Base-by-base conservation (phyloP, 2,888 invertebrate species). In the Parasteatoda lunata region DNA sequence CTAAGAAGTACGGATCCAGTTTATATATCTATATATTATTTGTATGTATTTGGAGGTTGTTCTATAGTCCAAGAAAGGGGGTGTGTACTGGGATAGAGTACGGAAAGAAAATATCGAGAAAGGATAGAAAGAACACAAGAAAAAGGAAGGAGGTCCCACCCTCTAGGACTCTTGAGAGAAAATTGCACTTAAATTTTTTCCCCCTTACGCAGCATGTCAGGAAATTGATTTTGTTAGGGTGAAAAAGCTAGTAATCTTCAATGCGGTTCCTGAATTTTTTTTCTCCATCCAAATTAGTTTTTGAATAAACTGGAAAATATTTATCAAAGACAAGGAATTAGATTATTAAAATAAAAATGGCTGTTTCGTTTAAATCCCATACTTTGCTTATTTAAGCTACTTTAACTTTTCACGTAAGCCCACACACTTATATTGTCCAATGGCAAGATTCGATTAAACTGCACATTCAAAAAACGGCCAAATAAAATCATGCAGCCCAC, bases 191-290 rank as follows among this genome's bases (percentile, higher is more conserved):
- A 76, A 76, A 82, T 70, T 69, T 76, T 82, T 76, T 71, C 82
- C 64, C 52, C 64, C 49, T 30, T 30, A 30, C 30, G 30, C 30
- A 30, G 30, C 48, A 76, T 66, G 69, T 52, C 15, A 68, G 66
- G 82, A 77, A 81, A 82, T 82, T 77, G 82, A 82, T 82, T 82
- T 82, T 82, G 66, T 73, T 68, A 54, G 75, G 68, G 81, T 68
- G 68, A 68, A 68, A 45, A 68, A 45, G 68, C 30, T 45, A 45
- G 68, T 30, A 68, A 5, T 30, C 68, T n/a, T 68, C 45, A 45
- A 64, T n/a, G 64, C 13, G 64, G 30, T 5, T 30, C 15, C 45
- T 15, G n/a, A 45, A 7, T 66, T 66, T n/a, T 5, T 45, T 5
- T 68, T 68, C n/a, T n/a, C 15, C 5, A 68, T 68, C n/a, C 30